Evolutionary conservation across 1,140 invertebrate species (phyloP).

Genomic region (Meteorus sp.): DNA sequence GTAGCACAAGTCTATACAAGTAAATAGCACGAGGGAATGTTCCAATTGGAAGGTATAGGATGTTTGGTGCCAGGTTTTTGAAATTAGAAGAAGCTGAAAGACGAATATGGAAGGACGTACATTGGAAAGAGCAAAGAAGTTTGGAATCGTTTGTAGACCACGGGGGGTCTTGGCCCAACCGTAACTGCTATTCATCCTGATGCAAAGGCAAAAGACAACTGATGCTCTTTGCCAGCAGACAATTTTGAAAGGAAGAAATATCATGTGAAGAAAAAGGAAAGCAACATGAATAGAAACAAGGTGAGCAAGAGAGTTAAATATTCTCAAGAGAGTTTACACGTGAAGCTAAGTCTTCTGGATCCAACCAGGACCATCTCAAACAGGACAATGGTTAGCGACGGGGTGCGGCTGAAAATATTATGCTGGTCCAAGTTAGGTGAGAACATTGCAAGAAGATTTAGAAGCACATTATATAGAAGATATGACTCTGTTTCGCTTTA

Average conservation of each 20-base stretch:
- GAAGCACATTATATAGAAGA: not conserved
- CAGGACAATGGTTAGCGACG: constrained; percentile 24
- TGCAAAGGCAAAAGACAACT: no score
- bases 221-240: no score
- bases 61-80: not conserved
- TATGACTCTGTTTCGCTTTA: not conserved
- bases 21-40: no score
- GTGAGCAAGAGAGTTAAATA: not conserved
- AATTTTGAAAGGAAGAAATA: no score
- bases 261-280: not conserved
- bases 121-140: constrained; percentile 6
- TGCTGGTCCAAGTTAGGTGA: constrained; percentile 30
- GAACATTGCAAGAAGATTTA: constrained; percentile 27
- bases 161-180: constrained; percentile 14
- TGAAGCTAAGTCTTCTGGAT: constrained; percentile 3
- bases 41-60: not conserved
- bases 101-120: no score
- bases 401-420: constrained; percentile 31
- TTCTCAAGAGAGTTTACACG: not conserved
- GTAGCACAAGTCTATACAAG: constrained; percentile 11
- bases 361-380: constrained; percentile 17
- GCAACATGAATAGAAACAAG: not conserved
- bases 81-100: not conserved
- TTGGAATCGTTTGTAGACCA: not conserved
- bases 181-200: no score